A percentile compares a stretch with the other conserved stretches of the same genome.
Evolutionary conservation across 2,888 invertebrate species (phyloP).

Genomic region (Cynaeus angustus): DNA sequence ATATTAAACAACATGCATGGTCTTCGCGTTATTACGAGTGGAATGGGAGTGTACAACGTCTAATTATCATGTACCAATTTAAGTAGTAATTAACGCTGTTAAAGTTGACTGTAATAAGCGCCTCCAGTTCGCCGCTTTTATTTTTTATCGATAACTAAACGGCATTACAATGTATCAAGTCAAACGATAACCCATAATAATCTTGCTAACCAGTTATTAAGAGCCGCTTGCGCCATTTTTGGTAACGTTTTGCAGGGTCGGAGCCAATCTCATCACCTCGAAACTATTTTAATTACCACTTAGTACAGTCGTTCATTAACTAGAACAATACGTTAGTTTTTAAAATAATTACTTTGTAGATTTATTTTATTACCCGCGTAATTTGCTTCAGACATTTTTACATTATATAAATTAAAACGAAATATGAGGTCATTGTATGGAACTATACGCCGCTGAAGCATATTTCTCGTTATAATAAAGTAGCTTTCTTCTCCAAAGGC

Average conservation of each 20-base stretch:
- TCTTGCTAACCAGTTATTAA: constrained; percentile 43
- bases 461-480: constrained; percentile 8
- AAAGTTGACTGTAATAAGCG: constrained; percentile 48
- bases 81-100: constrained; percentile 52
- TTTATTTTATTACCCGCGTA: constrained; percentile 46
- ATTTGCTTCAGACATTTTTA: constrained; percentile 35
- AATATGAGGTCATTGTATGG: constrained; percentile 29
- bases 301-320: constrained; percentile 41
- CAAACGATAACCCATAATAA: constrained; percentile 49
- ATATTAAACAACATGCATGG: constrained; percentile 54
- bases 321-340: constrained; percentile 49
- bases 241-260: constrained; percentile 35
- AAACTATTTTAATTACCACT: constrained; percentile 49
- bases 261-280: constrained; percentile 47
- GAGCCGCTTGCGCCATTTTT: constrained; percentile 48
- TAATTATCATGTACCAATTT: constrained; percentile 48
- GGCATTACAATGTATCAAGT: constrained; percentile 47
- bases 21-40: constrained; percentile 49
- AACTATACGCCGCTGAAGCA: constrained; percentile 1
- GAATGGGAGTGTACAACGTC: constrained; percentile 41
- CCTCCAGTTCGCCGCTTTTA: constrained; percentile 34
- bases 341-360: constrained; percentile 47
- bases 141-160: constrained; percentile 45
- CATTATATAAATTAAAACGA: constrained; percentile 32
- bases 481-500: background rate